A percentile compares a stretch with the other conserved stretches of the same genome.
Conservation (phyloP, 2,888 invertebrate species). For the Pyralis farinalis region DNA sequence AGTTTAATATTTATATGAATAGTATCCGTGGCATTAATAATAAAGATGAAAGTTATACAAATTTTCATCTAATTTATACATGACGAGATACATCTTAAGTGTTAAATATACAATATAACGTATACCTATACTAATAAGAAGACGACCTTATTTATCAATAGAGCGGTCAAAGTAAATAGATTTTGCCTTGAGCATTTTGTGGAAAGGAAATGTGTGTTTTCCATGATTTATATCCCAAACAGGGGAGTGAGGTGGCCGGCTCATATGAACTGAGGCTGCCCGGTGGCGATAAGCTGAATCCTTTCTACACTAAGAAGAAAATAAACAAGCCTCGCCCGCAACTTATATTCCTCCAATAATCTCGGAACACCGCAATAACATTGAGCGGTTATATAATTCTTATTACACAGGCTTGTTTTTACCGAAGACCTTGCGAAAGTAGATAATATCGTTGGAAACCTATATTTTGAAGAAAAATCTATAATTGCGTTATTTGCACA, state of each 20-base stretch:
- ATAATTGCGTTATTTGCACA: neutral
- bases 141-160: slow-evolving; percentile 44
- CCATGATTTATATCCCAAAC: slow-evolving; percentile 74
- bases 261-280: slow-evolving; percentile 61
- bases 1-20: too few species aligned
- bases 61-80: too few species aligned
- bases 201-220: slow-evolving; percentile 76
- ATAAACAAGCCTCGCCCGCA: slow-evolving; percentile 66
- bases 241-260: slow-evolving; percentile 59
- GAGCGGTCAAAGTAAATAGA: slow-evolving; percentile 56
- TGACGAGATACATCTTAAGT: too few species aligned
- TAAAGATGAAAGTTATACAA: too few species aligned
- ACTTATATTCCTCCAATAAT: slow-evolving; percentile 63
- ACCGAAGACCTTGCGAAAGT: neutral
- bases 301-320: slow-evolving; percentile 65
- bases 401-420: slow-evolving; percentile 22
- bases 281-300: slow-evolving; percentile 72
- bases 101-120: too few species aligned
- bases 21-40: too few species aligned
- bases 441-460: neutral
- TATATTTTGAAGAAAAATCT: neutral
- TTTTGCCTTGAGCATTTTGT: slow-evolving; percentile 61
- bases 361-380: slow-evolving; percentile 40
- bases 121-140: too few species aligned
- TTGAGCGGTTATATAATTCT: slow-evolving; percentile 24